Percentiles rank a stretch among this genome's conserved stretches.
Conservation (phyloP, 2,797 vertebrate species). For the Coluber constrictor region DNA sequence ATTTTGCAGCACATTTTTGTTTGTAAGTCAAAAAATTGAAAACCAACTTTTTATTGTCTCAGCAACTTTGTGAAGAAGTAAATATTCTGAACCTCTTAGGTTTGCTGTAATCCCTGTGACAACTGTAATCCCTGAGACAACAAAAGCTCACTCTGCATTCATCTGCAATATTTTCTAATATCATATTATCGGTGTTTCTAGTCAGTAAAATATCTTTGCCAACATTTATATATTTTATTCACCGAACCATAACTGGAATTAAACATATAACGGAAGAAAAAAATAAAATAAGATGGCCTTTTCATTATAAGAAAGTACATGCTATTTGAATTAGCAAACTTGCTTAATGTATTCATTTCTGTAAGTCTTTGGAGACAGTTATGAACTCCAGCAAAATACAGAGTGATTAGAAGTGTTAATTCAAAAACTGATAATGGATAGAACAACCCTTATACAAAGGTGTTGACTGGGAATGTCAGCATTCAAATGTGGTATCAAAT, state of each 20-base stretch:
- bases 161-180: constrained; percentile 7
- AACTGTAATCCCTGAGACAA: not conserved
- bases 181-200: not conserved
- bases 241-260: not conserved
- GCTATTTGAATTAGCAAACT: not conserved
- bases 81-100: constrained; percentile 7
- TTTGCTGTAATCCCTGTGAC: not conserved
- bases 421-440: not conserved
- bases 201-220: not conserved
- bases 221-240: not conserved
- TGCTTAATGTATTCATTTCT: not conserved
- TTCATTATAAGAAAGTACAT: not conserved
- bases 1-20: not conserved
- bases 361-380: not conserved
- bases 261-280: not conserved
- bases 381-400: not conserved
- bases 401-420: not conserved
- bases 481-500: not conserved
- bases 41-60: not conserved
- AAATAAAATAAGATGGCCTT: not conserved
- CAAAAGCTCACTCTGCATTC: constrained; percentile 21
- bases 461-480: not conserved
- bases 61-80: not conserved
- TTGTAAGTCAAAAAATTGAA: not conserved
- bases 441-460: not conserved